phyloP scores from a whole-genome alignment of 2,888 invertebrate species.

The Tachina lurida region DNA sequence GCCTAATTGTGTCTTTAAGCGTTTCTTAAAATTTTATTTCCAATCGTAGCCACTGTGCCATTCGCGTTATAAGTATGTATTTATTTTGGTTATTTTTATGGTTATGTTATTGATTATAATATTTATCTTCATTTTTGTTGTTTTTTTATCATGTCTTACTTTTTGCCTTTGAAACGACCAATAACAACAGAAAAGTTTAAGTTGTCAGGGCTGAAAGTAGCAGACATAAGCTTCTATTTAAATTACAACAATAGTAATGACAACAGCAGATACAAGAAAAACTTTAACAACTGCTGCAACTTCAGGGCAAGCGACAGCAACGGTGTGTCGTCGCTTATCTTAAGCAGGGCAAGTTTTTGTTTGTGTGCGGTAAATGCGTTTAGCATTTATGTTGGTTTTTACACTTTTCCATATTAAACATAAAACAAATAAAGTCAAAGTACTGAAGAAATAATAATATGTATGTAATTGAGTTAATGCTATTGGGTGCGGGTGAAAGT shows the following conservation, averaged over 20 bases:
- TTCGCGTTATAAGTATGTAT: neutral
- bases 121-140: conserved; percentile 48
- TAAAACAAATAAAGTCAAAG: conserved; percentile 38
- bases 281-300: conserved; percentile 1
- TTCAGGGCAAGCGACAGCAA: neutral
- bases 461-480: conserved; percentile 1
- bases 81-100: conserved; percentile 38
- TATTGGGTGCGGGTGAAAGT: conserved; percentile 26
- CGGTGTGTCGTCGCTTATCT: neutral
- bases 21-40: neutral
- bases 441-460: conserved; percentile 10
- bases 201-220: conserved; percentile 62
- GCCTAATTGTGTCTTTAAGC: no score
- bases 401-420: conserved; percentile 51
- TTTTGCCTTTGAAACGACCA: conserved; percentile 35
- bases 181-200: conserved; percentile 18
- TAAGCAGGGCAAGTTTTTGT: conserved; percentile 14
- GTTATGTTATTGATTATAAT: conserved; percentile 41
- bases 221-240: conserved; percentile 66
- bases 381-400: conserved; percentile 65
- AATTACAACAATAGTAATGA: conserved; percentile 38
- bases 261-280: conserved; percentile 2
- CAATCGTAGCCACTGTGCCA: conserved; percentile 11
- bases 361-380: conserved; percentile 65
- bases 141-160: conserved; percentile 35